Evolutionary conservation across 2,888 invertebrate genomes (phyloP).

Genomic region (Aporophyla nigra): DNA sequence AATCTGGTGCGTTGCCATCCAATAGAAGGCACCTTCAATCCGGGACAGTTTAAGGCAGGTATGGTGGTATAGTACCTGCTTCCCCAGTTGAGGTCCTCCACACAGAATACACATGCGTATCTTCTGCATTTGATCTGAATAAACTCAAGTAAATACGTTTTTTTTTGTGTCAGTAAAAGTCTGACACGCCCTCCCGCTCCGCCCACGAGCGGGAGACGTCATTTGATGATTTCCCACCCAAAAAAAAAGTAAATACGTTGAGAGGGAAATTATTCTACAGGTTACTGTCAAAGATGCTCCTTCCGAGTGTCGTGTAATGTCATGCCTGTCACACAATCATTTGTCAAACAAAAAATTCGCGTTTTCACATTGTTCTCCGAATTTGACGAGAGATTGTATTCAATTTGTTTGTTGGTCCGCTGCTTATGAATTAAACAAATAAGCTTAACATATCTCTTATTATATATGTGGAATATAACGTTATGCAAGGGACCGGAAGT

Average conservation of each 20-base stretch:
- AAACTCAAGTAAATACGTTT: background rate
- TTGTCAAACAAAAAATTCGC: conserved; percentile 10
- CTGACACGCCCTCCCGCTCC: too few species aligned
- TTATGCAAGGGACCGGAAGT: conserved; percentile 28
- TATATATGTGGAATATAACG: conserved; percentile 29
- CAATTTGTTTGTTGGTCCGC: conserved; percentile 23
- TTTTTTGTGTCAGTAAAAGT: too few species aligned
- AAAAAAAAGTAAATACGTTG: background rate
- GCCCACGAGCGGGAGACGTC: too few species aligned
- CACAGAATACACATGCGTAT: background rate
- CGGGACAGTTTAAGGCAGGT: background rate
- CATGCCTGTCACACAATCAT: conserved; percentile 12
- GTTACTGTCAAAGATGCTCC: background rate
- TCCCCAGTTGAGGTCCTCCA: background rate
- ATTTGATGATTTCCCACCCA: too few species aligned
- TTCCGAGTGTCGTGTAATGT: background rate
- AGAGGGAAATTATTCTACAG: background rate
- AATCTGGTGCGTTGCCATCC: background rate
- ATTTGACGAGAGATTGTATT: conserved; percentile 32
- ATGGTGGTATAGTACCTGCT: background rate
- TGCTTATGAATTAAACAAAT: conserved; percentile 50
- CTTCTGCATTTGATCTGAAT: background rate
- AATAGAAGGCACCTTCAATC: background rate
- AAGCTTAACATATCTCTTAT: conserved; percentile 41
- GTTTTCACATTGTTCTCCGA: conserved; percentile 37